A percentile compares a stretch with the other conserved stretches of the same genome.
Conservation (phyloP, 2,113 vertebrate species). For the Oreotrochilus melanogaster region DNA sequence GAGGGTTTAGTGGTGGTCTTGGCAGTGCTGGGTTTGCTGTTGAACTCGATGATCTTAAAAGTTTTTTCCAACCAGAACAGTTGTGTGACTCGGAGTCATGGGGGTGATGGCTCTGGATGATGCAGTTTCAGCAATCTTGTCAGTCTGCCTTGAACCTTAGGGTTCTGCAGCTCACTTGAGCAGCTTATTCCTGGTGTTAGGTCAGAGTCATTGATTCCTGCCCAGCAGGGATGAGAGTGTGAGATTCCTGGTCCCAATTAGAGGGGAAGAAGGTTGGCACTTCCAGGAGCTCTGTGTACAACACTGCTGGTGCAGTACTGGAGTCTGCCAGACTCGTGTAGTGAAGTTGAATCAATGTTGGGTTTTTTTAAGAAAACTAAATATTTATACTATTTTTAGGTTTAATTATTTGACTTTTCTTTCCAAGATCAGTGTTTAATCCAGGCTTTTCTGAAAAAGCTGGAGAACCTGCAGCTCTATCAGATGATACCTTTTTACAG, state of each 20-base stretch:
- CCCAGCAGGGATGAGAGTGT: not conserved
- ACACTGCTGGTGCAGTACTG: not conserved
- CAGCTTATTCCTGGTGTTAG: not conserved
- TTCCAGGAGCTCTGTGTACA: not conserved
- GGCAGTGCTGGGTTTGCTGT: too few relatives aligned
- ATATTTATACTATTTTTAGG: not conserved
- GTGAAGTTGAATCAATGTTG: not conserved
- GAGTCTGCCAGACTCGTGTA: not conserved
- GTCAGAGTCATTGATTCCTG: fast-evolving
- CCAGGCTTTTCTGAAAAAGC: not conserved
- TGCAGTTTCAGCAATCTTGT: fast-evolving
- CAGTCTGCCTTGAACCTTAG: not conserved
- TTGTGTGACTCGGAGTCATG: fast-evolving
- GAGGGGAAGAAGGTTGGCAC: not conserved
- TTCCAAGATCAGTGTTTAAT: not conserved
- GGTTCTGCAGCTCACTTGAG: fast-evolving
- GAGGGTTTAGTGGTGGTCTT: too few relatives aligned
- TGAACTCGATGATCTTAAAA: too few relatives aligned
- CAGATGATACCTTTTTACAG: not conserved
- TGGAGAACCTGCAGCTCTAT: not conserved
- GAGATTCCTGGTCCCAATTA: not conserved
- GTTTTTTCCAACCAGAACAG: too few relatives aligned
- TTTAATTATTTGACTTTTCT: not conserved
- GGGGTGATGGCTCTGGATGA: fast-evolving
- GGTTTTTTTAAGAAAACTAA: not conserved